Conservation (phyloP, 2,888 invertebrate species). For the Steinernema scapterisci region DNA sequence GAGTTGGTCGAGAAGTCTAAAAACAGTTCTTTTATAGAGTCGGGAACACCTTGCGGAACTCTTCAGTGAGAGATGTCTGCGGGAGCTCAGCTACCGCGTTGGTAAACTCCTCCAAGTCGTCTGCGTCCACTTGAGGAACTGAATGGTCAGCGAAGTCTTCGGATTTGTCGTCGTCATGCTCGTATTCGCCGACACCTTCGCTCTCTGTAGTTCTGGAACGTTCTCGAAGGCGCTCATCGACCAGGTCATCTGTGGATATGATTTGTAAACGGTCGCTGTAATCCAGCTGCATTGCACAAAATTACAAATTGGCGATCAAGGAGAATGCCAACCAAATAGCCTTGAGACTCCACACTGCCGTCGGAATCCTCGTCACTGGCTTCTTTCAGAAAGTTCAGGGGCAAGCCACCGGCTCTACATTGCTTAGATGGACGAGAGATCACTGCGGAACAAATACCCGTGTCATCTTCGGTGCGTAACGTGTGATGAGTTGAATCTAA, state of each 20-base stretch:
- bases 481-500: constrained; percentile 10
- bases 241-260: background rate
- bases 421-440: constrained; percentile 8
- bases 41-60: background rate
- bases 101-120: background rate
- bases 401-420: constrained; percentile 15
- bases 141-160: too few species aligned
- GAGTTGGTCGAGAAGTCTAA: background rate
- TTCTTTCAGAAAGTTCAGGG: constrained; percentile 14
- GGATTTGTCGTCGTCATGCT: too few species aligned
- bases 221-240: background rate
- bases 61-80: background rate
- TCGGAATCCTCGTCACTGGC: background rate
- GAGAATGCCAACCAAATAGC: background rate
- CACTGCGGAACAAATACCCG: constrained; percentile 3
- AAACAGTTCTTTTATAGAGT: background rate
- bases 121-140: too few species aligned
- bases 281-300: background rate
- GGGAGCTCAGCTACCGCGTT: background rate
- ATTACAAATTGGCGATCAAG: background rate
- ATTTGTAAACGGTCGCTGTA: constrained; percentile 11
- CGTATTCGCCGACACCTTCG: background rate
- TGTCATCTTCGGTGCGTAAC: constrained; percentile 10
- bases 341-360: constrained; percentile 18
- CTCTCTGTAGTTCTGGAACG: background rate